A percentile compares a stretch with the other conserved stretches of the same genome.
phyloP scores from a whole-genome alignment of 2,888 invertebrate genomes.

The Tetheella fluctuosa region DNA sequence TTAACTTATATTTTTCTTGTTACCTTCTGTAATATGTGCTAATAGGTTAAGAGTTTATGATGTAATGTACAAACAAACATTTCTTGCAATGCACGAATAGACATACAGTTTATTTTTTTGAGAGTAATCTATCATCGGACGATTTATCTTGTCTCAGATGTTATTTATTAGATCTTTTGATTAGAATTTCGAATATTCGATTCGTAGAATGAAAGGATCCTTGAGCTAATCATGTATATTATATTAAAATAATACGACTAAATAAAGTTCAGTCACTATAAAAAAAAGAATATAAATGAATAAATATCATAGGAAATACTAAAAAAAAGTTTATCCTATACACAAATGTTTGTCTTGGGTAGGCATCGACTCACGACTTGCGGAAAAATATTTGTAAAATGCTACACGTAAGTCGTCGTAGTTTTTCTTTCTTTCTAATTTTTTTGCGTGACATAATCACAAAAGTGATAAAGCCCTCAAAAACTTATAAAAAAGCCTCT shows the following conservation, averaged over 20 bases:
- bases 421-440: too few relatives aligned
- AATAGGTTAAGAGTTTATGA: slow-evolving; percentile 32
- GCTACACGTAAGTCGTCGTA: too few relatives aligned
- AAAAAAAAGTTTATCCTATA: too few relatives aligned
- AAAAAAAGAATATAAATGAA: too few relatives aligned
- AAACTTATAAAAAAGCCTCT: too few relatives aligned
- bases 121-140: slow-evolving; percentile 4
- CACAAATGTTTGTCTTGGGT: too few relatives aligned
- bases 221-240: not conserved
- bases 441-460: too few relatives aligned
- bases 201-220: not conserved
- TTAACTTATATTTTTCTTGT: slow-evolving; percentile 17
- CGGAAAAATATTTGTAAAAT: too few relatives aligned
- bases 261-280: too few relatives aligned
- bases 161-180: not conserved
- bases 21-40: slow-evolving; percentile 26
- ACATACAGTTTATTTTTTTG: not conserved
- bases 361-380: too few relatives aligned
- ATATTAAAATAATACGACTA: not conserved
- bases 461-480: too few relatives aligned
- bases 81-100: slow-evolving; percentile 15
- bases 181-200: not conserved
- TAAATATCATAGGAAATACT: too few relatives aligned
- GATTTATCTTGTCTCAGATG: not conserved
- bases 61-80: slow-evolving; percentile 8